Conservation (phyloP, 2,888 invertebrate genomes). For the Eristalis tenax region DNA sequence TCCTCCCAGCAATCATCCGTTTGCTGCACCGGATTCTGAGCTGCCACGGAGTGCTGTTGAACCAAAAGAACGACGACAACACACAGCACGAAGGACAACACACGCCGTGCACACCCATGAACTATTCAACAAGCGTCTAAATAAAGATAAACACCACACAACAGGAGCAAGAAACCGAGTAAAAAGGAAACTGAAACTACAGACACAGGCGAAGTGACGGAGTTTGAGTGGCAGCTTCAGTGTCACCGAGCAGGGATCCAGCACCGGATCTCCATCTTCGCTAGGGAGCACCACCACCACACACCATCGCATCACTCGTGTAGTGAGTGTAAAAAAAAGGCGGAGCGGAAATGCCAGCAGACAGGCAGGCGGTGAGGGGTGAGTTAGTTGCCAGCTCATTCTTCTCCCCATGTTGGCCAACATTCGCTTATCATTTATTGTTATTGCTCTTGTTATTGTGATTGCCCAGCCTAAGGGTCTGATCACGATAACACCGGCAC, state of each 20-base stretch:
- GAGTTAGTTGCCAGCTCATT: neutral
- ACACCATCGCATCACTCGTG: neutral
- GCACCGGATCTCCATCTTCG: neutral
- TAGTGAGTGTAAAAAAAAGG: neutral
- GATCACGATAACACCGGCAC: conserved; percentile 19
- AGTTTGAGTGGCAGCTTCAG: conserved; percentile 2
- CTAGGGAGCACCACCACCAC: no score
- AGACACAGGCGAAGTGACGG: neutral
- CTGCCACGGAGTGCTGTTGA: conserved; percentile 48
- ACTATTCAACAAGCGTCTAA: conserved; percentile 58
- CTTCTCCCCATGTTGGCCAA: neutral
- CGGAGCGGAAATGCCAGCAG: neutral
- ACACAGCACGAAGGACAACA: neutral
- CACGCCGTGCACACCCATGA: conserved; percentile 13
- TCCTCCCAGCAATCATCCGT: neutral
- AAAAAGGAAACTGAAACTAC: neutral
- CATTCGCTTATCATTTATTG: conserved; percentile 33
- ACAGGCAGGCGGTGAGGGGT: neutral
- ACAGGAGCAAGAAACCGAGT: conserved; percentile 4
- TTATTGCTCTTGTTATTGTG: conserved; percentile 42
- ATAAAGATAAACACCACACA: conserved; percentile 27
- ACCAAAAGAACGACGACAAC: conserved; percentile 21
- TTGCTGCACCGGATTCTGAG: conserved; percentile 23
- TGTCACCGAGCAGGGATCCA: conserved; percentile 1
- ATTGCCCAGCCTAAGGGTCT: conserved; percentile 31